Percentiles rank a stretch among this genome's conserved stretches.
These are phyloP conservation scores for Laticauda colubrina DNA, from an alignment of 2,113 vertebrate genomes.

Conservation along the genomic window DNA sequence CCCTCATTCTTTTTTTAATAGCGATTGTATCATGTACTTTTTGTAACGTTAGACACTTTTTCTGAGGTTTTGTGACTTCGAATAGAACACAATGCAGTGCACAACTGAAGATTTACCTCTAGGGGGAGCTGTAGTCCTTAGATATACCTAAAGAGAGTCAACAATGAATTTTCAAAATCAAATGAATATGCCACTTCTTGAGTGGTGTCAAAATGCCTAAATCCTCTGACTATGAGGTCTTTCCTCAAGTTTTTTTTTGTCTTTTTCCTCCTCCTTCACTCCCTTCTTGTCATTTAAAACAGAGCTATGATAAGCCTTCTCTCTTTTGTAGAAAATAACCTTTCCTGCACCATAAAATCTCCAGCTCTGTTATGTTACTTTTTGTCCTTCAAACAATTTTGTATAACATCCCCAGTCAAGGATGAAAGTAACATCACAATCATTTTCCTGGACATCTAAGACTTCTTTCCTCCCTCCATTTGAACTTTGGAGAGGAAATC, in stretches of 20 bases:
- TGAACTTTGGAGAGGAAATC: constrained; percentile 34
- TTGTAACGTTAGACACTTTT: not conserved
- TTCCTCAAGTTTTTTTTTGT: not conserved
- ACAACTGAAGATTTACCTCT: not conserved
- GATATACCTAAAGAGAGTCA: not conserved
- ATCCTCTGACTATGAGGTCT: not conserved
- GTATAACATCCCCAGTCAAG: constrained; percentile 20
- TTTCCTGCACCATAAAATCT: constrained; percentile 1
- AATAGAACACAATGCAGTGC: not conserved
- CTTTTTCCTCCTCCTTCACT: not conserved
- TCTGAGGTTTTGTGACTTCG: not conserved
- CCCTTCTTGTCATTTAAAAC: constrained; percentile 20
- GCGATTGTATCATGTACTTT: not conserved
- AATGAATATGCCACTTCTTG: constrained; percentile 2
- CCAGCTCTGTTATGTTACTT: constrained; percentile 1
- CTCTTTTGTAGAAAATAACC: not conserved
- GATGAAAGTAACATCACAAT: constrained; percentile 19
- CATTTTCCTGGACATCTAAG: constrained; percentile 21
- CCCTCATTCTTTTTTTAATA: not conserved
- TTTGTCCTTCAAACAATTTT: constrained; percentile 19
- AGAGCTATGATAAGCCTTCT: constrained; percentile 4
- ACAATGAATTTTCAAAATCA: constrained; percentile 19
- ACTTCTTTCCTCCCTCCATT: not conserved
- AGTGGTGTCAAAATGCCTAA: constrained; percentile 11
- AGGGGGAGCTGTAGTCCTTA: constrained; percentile 45